Evolutionary conservation across 2,888 invertebrate genomes (phyloP).

Genomic region (Leptopilina syphax): DNA sequence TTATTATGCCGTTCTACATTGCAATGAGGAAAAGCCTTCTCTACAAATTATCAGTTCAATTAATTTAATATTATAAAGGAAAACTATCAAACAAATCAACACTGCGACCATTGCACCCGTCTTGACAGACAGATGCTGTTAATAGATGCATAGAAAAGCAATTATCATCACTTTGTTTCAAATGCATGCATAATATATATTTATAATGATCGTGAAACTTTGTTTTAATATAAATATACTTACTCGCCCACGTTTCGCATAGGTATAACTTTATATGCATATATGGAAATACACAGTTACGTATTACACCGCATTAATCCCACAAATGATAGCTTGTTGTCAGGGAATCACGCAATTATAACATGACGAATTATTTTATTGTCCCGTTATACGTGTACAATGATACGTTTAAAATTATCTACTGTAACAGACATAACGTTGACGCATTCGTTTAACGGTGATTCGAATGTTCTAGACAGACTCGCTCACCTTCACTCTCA

Average conservation of each 20-base stretch:
- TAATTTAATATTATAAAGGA: no score
- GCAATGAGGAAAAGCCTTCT: no score
- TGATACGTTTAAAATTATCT: conserved; percentile 29
- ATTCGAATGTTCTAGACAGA: conserved; percentile 29
- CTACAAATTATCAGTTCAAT: no score
- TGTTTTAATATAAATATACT: conserved; percentile 54
- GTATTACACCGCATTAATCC: conserved; percentile 29
- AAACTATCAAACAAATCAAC: no score
- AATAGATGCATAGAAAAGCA: no score
- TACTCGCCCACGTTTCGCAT: conserved; percentile 60
- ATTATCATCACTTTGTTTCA: conserved; percentile 24
- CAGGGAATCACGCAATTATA: background rate
- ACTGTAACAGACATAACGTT: background rate
- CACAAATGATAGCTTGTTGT: background rate
- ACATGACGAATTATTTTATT: conserved; percentile 18
- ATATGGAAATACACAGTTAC: conserved; percentile 29
- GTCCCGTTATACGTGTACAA: conserved; percentile 30
- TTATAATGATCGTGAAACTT: conserved; percentile 49
- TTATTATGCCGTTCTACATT: no score
- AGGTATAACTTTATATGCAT: background rate
- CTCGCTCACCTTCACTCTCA: conserved; percentile 39
- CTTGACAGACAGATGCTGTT: no score
- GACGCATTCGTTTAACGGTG: conserved; percentile 39
- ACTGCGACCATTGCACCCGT: no score
- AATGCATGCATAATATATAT: background rate